Base-by-base conservation (phyloP, 92 coral and sea anemone genomes). In the Palythoa grandis region DNA sequence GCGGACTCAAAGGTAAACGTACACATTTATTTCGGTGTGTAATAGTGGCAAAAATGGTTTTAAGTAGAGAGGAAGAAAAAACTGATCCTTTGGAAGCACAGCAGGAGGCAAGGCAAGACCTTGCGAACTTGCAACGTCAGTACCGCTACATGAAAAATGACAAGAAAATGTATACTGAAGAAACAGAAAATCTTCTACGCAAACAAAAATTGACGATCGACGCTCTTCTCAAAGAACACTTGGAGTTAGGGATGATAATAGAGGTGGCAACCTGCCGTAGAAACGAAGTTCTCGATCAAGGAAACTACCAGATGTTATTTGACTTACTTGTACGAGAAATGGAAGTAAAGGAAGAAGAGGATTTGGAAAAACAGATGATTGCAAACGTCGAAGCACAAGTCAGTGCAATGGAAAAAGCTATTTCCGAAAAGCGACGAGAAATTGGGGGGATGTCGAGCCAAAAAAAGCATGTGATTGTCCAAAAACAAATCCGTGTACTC, bases 31-130 rank as follows among this genome's bases (percentile, higher is more conserved):
- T 25, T 69, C 37, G 35, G 35, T 65, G 56, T 61, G 22, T 25
- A 15, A 47, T 13, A 80, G 22, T 63, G 19, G 4, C 35, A 52
- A 80, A 65, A 47, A 80, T 80, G 85, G 85, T 65, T 66, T 80
- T 80, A 73, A 82, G 86, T 80, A 90, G 92, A 70, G 98, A 94
- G 13, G 98, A 94, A 76, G 98, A 94, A 5, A 92, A 90, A 82
- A 89, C 90, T 11, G 98, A 94, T 82, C 94, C 98, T 5, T 70
- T 83, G 57, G 98, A 96, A 69, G 98, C 88, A 1, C 98, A 86
- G 79, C 93, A 93, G 8, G 99, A 97, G 70, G 92, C 93, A 16
- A 97, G 95, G 65, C 95, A 93, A 66, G 99, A 97, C 22, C 89
- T 97, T 29, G 91, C 94, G 19, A 83, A 87, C 53, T 85, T 97